phyloP scores from a whole-genome alignment of 1,140 invertebrate species.

The Ericerus pela region DNA sequence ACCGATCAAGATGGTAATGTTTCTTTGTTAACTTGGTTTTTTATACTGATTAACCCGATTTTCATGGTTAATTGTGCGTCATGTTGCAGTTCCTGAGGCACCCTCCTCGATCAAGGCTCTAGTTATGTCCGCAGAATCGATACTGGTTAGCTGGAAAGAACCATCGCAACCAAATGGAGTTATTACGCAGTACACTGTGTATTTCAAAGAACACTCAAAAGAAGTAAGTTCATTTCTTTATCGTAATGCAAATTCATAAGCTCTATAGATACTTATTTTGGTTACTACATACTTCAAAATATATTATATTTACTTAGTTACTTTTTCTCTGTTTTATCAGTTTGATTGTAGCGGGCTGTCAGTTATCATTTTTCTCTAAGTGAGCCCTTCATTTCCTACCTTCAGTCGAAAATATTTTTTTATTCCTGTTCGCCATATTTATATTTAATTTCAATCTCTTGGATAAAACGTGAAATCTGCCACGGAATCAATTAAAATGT shows the following conservation, averaged over 20 bases:
- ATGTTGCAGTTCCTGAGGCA: slow-evolving; percentile 65
- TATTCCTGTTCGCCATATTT: too few species aligned
- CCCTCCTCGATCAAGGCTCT: slow-evolving; percentile 84
- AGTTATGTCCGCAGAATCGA: slow-evolving; percentile 76
- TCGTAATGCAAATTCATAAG: too few species aligned
- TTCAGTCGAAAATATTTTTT: too few species aligned
- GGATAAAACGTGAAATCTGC: too few species aligned
- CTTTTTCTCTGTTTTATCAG: background rate
- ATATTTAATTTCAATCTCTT: too few species aligned
- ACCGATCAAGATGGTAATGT: slow-evolving; percentile 86
- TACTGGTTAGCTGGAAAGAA: slow-evolving; percentile 84
- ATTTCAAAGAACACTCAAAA: slow-evolving; percentile 59
- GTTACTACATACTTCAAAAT: background rate
- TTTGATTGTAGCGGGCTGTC: too few species aligned
- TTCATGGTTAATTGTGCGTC: background rate
- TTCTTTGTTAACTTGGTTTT: background rate
- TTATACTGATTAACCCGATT: background rate
- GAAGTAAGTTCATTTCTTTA: slow-evolving; percentile 22
- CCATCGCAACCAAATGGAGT: slow-evolving; percentile 83
- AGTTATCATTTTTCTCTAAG: too few species aligned
- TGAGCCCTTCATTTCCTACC: too few species aligned
- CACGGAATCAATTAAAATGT: too few species aligned
- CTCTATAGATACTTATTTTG: background rate
- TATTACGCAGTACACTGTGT: slow-evolving; percentile 84
- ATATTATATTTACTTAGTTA: background rate